A percentile compares a stretch with the other conserved stretches of the same genome.
Evolutionary conservation across 2,888 invertebrate species (phyloP).

Genomic region (Hedya salicella): DNA sequence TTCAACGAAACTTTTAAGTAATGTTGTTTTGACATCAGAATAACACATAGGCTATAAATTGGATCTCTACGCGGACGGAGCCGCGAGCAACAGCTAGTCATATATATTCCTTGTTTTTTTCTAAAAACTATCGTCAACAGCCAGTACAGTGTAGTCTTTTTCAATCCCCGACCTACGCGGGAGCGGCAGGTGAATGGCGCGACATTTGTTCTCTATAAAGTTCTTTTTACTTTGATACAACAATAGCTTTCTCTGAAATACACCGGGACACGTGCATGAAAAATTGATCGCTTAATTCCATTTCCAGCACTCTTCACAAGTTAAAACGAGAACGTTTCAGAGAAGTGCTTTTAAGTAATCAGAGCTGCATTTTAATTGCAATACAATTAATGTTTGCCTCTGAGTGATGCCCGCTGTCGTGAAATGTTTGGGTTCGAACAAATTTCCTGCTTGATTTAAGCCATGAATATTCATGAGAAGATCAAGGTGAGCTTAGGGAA

Average conservation of each 20-base stretch:
- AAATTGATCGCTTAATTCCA: neutral
- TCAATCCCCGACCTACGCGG: neutral
- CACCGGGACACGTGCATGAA: neutral
- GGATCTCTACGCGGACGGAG: too few species aligned
- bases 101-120: neutral
- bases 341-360: constrained; percentile 8
- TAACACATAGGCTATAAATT: too few species aligned
- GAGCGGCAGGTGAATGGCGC: too few species aligned
- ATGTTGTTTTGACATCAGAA: too few species aligned
- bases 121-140: neutral
- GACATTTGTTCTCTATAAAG: constrained; percentile 1
- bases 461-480: constrained; percentile 36
- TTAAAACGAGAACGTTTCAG: constrained; percentile 4
- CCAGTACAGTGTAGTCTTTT: neutral
- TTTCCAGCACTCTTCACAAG: neutral
- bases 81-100: too few species aligned
- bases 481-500: constrained; percentile 25
- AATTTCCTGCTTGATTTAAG: constrained; percentile 31
- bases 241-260: neutral
- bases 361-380: constrained; percentile 9
- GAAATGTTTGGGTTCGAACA: constrained; percentile 4
- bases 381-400: constrained; percentile 21
- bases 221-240: neutral
- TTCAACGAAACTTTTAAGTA: too few species aligned
- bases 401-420: neutral